Evolutionary conservation across 2,888 invertebrate species (phyloP).

Genomic region (Ormyrus thymus): DNA sequence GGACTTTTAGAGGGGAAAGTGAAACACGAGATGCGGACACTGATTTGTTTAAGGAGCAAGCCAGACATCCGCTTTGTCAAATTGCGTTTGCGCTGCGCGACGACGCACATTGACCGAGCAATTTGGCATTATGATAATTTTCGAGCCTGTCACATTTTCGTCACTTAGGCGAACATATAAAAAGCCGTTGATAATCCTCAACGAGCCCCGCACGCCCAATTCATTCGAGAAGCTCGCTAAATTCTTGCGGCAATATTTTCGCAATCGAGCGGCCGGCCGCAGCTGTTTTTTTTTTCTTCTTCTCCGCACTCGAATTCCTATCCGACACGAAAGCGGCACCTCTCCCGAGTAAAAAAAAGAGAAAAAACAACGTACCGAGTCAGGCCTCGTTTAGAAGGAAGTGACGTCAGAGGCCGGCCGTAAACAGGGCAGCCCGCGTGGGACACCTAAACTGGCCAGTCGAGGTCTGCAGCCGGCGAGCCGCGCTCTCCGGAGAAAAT

Average conservation of each 20-base stretch:
- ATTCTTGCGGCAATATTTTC: conserved; percentile 16
- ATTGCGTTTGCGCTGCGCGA: conserved; percentile 62
- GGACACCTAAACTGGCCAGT: conserved; percentile 49
- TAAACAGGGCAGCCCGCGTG: conserved; percentile 36
- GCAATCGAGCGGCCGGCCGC: neutral
- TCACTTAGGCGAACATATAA: conserved; percentile 36
- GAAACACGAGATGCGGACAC: conserved; percentile 73
- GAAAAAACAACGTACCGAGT: neutral
- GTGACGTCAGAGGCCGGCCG: conserved; percentile 66
- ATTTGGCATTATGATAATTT: conserved; percentile 52
- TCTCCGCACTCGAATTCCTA: neutral
- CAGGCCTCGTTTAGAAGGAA: conserved; percentile 68
- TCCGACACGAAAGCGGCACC: neutral
- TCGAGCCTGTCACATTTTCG: conserved; percentile 49
- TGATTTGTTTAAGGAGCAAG: conserved; percentile 73
- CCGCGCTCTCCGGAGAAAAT: conserved; percentile 14
- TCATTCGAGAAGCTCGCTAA: neutral
- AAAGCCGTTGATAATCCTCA: conserved; percentile 23
- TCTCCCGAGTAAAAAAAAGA: conserved; percentile 10
- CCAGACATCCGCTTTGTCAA: conserved; percentile 74
- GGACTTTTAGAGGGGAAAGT: conserved; percentile 57
- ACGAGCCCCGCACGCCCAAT: neutral
- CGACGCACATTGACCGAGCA: conserved; percentile 33
- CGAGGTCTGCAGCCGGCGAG: conserved; percentile 10
- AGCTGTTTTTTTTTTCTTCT: neutral